Evolutionary conservation across 2,888 invertebrate genomes (phyloP), one percentile per base, ranked within the genome.

Genomic region (Drosophila tanythrix): DNA sequence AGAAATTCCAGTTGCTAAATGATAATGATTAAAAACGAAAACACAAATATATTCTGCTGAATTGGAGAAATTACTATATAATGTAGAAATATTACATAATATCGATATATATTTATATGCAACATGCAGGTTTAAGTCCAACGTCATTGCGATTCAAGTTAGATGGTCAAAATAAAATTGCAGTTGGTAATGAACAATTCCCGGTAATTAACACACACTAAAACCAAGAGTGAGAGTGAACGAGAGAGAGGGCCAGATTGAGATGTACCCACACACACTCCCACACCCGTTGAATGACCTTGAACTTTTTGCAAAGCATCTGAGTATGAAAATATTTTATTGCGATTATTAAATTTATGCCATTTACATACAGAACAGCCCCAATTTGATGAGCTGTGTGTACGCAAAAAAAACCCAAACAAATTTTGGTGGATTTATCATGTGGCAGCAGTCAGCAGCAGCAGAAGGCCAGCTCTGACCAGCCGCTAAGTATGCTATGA

Each of bases 281-380:
- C 69, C 62, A 68, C 53, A 70, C 35, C 35, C 61, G 59, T 63
- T 63, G 51, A 21, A 46, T 80, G 77, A 89, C 89, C 89, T 85
- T 85, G 89, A 85, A 85, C 85, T 88, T 81, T 76, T 60, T 65
- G 65, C 36, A 38, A 61, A 38, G 31, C 38, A 33, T 74, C 68
- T 70, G 43, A 18, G 61, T 53, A 56, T 43, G 48, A 57, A 50
- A 35, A 73, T 81, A 73, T 74, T 50, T 62, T 71, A 71, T 78
- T 78, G 72, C 62, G 83, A 81, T 87, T 87, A 89, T 84, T 81
- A 70, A 81, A 89, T 87, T 84, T 81, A 86, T 86, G 70, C 72
- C 88, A 79, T 70, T 69, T 69, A 61, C 86, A 74, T 43, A 40
- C 53, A 46, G 58, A 43, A 36, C 29, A 61, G 21, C 59, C n/a